phyloP scores from a whole-genome alignment of 2,113 vertebrate species.

The Amphiprion ocellaris region DNA sequence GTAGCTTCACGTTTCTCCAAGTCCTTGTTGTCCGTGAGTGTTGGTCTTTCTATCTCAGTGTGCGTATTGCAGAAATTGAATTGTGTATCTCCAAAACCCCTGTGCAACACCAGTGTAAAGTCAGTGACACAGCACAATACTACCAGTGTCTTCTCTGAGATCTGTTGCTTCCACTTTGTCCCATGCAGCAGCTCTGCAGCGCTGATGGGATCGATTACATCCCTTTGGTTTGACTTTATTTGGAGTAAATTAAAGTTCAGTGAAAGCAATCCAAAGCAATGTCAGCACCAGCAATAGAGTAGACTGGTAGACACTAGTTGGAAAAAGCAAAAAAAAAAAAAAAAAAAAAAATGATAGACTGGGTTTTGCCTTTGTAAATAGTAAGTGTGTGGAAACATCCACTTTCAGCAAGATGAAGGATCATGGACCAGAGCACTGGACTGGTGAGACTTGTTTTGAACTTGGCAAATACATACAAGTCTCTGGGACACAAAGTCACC shows the following conservation, averaged over 20 bases:
- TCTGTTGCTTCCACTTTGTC: conserved; percentile 53
- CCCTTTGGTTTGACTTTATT: conserved; percentile 22
- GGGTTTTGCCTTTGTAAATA: conserved; percentile 59
- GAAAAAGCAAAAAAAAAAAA: conserved; percentile 24
- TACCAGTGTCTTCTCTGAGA: conserved; percentile 46
- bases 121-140: conserved; percentile 53
- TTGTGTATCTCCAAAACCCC: conserved; percentile 26
- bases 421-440: conserved; percentile 15
- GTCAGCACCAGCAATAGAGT: conserved; percentile 53
- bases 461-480: conserved; percentile 8
- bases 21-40: conserved; percentile 34
- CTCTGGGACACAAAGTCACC: conserved; percentile 39
- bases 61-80: conserved; percentile 47
- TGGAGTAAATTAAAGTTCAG: conserved; percentile 9
- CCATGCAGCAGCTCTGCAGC: conserved; percentile 38
- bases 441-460: conserved; percentile 43
- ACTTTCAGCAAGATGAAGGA: conserved; percentile 42
- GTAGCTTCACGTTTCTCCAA: conserved; percentile 35
- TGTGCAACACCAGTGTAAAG: conserved; percentile 29
- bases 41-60: conserved; percentile 39
- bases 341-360: neutral
- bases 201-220: conserved; percentile 18
- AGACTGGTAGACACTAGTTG: conserved; percentile 20
- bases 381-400: conserved; percentile 34
- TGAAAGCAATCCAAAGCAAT: conserved; percentile 56